Evolutionary conservation across 1,140 invertebrate genomes (phyloP), one percentile per base, ranked within the genome.

Genomic region (Pseudobourletiella spinata): DNA sequence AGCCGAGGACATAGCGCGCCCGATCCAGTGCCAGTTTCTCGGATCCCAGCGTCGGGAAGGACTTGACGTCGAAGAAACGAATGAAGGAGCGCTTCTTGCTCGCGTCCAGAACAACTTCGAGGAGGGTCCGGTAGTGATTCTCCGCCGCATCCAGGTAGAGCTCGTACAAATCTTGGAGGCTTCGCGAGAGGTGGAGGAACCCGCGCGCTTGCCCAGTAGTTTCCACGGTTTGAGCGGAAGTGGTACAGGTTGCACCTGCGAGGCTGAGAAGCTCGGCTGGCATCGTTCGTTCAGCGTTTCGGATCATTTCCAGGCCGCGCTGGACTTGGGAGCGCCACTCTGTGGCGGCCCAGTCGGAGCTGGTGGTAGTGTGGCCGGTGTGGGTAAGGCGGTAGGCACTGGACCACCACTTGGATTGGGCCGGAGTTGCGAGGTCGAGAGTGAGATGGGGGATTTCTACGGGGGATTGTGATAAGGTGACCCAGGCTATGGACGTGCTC

Each of bases 281-380:
- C 46, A 48, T 48, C 22, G 46, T 48, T 6, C 22, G 11, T 11
- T 25, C 24, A 15, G 18, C 11, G 24, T 48, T 48, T 8, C 46
- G 46, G 46, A 48, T 48, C 46, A 48, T 48, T 48, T 48, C 46
- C 46, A 48, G 24, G 11, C 46, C 46, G 24, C 46, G 46, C 46
- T 48, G 16, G 46, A 48, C 24, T 25, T n/a, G 16, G 46, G 11
- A 11, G 8, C 46, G 16, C 8, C 22, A 11, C 22, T 48, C 46
- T 11, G 16, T 48, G 16, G 24, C 24, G 16, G 24, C 6, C 46
- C 46, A 48, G 6, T 48, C 46, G 11, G 24, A 20, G 46, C 46
- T 20, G 18, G 35, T 14, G 18, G 35, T 42, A 14, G 14, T 42
- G 8, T 48, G 46, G 24, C 6, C 11, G 8, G 8, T 22, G 46